Evolutionary conservation across 2,888 invertebrate species (phyloP), one percentile per base, ranked within the genome.

Genomic region (Nemurella pictetii): DNA sequence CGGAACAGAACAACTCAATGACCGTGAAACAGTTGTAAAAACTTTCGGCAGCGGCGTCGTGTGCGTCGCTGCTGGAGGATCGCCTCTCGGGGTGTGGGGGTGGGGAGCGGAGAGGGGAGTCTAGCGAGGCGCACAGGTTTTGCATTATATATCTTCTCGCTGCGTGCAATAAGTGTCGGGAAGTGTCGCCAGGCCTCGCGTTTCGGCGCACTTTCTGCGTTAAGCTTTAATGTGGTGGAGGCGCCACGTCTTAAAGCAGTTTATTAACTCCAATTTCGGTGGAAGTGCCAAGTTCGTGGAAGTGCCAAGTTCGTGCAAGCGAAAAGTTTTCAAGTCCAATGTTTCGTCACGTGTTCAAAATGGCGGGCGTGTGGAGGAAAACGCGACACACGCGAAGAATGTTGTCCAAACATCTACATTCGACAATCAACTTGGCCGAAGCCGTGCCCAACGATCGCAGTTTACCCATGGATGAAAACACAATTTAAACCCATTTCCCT

Each of bases 11-110:
- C 30, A 29, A 80, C 80, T 32, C 80, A 80, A 80, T 35, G 80
- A 80, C 80, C 80, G 35, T 80, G 80, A 80, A 35, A 75, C 7
- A 75, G 26, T 75, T 75, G 75, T 55, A 75, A 80, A 80, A 80
- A 80, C 30, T 32, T 80, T 80, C 30, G 80, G 26, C 75, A 9
- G 28, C 9, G 55, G 55, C 55, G 55, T 32, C 32, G 32, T 32
- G 32, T 55, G 9, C 15, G n/a, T n/a, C n/a, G n/a, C n/a, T n/a
- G n/a, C n/a, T n/a, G n/a, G n/a, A n/a, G n/a, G n/a, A n/a, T n/a
- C n/a, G n/a, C n/a, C n/a, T n/a, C n/a, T n/a, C n/a, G n/a, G n/a
- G n/a, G n/a, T n/a, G n/a, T n/a, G n/a, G n/a, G n/a, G n/a, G n/a
- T n/a, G n/a, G n/a, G n/a, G n/a, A n/a, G n/a, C n/a, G n/a, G n/a